Percentiles rank a stretch among this genome's conserved stretches.
phyloP scores from a whole-genome alignment of 2,113 vertebrate species.

The Vidua chalybeata region DNA sequence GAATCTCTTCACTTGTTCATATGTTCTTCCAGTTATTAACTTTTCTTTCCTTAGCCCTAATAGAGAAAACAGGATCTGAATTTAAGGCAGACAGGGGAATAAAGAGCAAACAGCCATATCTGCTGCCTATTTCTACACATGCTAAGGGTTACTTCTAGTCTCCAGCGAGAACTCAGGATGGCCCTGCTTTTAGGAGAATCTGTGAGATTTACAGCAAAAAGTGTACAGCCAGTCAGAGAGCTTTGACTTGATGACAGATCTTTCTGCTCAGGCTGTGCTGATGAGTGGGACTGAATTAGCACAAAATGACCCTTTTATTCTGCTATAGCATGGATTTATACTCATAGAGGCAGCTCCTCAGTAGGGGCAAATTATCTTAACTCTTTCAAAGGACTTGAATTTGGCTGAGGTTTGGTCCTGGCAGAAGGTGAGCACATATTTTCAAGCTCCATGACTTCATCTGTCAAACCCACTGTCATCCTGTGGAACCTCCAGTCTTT shows the following conservation, averaged over 20 bases:
- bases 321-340: not conserved
- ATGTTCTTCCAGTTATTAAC: not conserved
- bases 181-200: not conserved
- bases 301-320: constrained; percentile 46
- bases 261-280: constrained; percentile 31
- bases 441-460: not conserved
- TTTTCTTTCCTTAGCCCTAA: not conserved
- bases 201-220: constrained; percentile 8
- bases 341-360: not conserved
- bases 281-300: constrained; percentile 23
- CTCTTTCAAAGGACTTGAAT: not conserved
- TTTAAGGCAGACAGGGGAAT: not conserved
- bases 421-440: not conserved
- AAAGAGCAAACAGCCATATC: not conserved
- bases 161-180: not conserved
- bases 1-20: not conserved
- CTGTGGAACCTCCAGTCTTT: not conserved
- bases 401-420: not conserved
- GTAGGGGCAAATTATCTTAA: constrained; percentile 3
- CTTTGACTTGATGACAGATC: constrained; percentile 29
- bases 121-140: not conserved
- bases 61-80: not conserved
- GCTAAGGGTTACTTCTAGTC: not conserved
- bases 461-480: not conserved
- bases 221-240: not conserved